Conservation (phyloP, 2,888 invertebrate genomes). For the Spisula subtruncata region DNA sequence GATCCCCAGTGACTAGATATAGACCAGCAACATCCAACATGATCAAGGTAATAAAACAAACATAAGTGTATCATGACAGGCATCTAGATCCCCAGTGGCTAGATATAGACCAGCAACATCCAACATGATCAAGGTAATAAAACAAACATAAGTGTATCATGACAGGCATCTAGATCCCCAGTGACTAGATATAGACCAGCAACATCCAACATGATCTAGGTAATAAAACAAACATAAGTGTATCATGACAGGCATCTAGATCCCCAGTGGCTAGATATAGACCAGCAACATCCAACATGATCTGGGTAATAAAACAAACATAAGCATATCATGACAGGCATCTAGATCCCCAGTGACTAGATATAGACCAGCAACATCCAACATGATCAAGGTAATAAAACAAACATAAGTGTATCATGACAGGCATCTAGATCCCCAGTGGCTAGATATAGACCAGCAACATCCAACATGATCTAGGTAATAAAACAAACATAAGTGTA, state of each 20-base stretch:
- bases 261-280: conserved; percentile 90
- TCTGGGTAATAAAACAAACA: conserved; percentile 75
- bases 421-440: conserved; percentile 94
- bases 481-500: conserved; percentile 90
- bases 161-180: conserved; percentile 95
- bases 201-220: conserved; percentile 87
- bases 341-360: conserved; percentile 92
- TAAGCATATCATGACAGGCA: conserved; percentile 91
- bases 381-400: conserved; percentile 82
- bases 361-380: conserved; percentile 88
- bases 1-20: conserved; percentile 90
- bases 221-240: conserved; percentile 90
- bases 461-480: conserved; percentile 86
- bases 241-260: conserved; percentile 95
- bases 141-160: conserved; percentile 92
- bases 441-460: conserved; percentile 87
- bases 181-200: conserved; percentile 87
- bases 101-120: conserved; percentile 88
- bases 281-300: conserved; percentile 87
- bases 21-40: conserved; percentile 88
- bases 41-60: conserved; percentile 77
- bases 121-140: conserved; percentile 84
- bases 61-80: conserved; percentile 95
- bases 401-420: conserved; percentile 93
- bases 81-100: conserved; percentile 92